These are phyloP conservation scores for Onychostoma macrolepis DNA, from an alignment of 2,113 vertebrate species.

Conservation along the genomic window DNA sequence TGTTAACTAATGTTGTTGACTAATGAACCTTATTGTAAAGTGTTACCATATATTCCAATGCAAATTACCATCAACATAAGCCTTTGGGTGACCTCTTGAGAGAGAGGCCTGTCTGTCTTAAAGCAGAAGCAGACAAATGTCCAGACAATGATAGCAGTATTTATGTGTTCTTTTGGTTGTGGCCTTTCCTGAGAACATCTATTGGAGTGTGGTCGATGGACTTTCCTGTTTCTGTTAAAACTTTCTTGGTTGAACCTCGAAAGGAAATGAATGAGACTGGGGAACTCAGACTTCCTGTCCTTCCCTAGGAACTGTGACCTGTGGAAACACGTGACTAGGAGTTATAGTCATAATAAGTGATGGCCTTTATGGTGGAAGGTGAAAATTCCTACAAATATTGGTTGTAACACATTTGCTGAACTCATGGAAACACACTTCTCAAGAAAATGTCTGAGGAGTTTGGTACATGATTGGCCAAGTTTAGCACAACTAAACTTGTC, in stretches of 20 bases:
- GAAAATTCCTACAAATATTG: background rate
- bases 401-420: background rate
- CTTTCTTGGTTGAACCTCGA: conserved; percentile 3
- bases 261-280: conserved; percentile 17
- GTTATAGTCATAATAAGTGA: conserved; percentile 3
- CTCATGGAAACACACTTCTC: background rate
- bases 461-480: too few relatives aligned
- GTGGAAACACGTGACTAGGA: background rate
- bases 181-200: conserved; percentile 18
- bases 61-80: background rate
- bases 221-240: conserved; percentile 48
- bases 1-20: too few relatives aligned
- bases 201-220: conserved; percentile 12
- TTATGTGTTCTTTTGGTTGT: conserved; percentile 36
- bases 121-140: conserved; percentile 37
- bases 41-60: too few relatives aligned
- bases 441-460: background rate
- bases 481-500: background rate
- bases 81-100: conserved; percentile 1
- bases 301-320: conserved; percentile 21
- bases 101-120: background rate
- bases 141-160: conserved; percentile 41
- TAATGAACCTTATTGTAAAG: too few relatives aligned
- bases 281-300: conserved; percentile 38
- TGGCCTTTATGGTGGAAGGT: background rate